Evolutionary conservation across 30 jellyfish, hydroid and myxozoan species (phyloP).

Genomic region (Aurelia aurita complex sp. Pacific): DNA sequence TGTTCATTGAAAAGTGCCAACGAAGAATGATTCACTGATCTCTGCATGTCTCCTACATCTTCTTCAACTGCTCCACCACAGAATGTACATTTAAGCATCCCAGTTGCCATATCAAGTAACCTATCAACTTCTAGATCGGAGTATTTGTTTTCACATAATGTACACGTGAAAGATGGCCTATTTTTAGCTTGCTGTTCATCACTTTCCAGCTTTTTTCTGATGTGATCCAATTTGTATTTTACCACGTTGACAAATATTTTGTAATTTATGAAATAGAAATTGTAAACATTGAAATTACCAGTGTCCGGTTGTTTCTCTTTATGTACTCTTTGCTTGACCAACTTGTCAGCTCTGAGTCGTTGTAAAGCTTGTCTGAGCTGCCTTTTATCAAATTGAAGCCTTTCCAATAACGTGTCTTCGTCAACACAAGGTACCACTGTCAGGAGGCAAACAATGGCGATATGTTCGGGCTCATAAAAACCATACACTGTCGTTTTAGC

Average conservation of each 20-base stretch:
- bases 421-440: conserved; percentile 91
- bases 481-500: conserved; percentile 96
- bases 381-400: conserved; percentile 90
- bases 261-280: conserved; percentile 89
- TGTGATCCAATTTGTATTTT: conserved; percentile 89
- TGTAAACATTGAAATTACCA: conserved; percentile 78
- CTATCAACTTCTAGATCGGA: conserved; percentile 95
- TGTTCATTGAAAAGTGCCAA: conserved; percentile 95
- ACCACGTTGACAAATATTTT: conserved; percentile 95
- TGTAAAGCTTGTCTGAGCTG: conserved; percentile 92
- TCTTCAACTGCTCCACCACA: conserved; percentile 97
- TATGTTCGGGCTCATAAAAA: conserved; percentile 93
- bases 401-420: conserved; percentile 89
- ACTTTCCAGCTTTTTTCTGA: conserved; percentile 85
- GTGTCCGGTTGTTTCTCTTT: conserved; percentile 95
- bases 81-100: conserved; percentile 82
- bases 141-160: conserved; percentile 82
- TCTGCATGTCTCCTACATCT: conserved; percentile 72
- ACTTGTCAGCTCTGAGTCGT: conserved; percentile 79
- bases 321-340: conserved; percentile 91
- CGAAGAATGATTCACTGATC: conserved; percentile 78
- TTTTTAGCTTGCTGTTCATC: conserved; percentile 97
- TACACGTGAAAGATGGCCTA: conserved; percentile 93
- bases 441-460: conserved; percentile 80
- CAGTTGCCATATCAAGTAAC: conserved; percentile 80